Percentiles rank a stretch among this genome's conserved stretches.
Evolutionary conservation across 2,888 invertebrate genomes (phyloP).

Genomic region (Xestia c-nigrum): DNA sequence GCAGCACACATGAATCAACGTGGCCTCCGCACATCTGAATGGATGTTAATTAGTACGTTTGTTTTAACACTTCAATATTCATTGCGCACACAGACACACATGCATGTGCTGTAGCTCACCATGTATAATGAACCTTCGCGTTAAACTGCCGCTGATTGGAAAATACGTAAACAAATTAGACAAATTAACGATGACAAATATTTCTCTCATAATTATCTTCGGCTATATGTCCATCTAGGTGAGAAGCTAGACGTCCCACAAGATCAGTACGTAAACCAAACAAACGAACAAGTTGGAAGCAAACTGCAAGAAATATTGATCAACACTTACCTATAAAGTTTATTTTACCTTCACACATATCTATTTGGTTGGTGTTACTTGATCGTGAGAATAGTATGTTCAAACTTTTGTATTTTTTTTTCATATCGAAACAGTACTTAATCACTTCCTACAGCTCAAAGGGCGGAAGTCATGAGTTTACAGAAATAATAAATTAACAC

Average conservation of each 20-base stretch:
- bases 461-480: conserved; percentile 88
- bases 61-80: conserved; percentile 83
- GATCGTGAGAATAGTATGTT: conserved; percentile 83
- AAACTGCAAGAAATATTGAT: conserved; percentile 63
- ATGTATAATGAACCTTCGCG: conserved; percentile 77
- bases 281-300: conserved; percentile 63
- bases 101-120: conserved; percentile 61
- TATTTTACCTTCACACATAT: conserved; percentile 78
- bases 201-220: conserved; percentile 20
- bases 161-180: conserved; percentile 74
- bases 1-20: conserved; percentile 78
- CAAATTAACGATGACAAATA: conserved; percentile 56
- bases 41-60: conserved; percentile 88
- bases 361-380: conserved; percentile 79
- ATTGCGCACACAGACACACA: conserved; percentile 70
- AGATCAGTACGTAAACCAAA: conserved; percentile 59
- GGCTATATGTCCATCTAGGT: conserved; percentile 51
- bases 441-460: conserved; percentile 89
- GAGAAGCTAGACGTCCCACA: conserved; percentile 59
- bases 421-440: conserved; percentile 84
- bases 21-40: conserved; percentile 87
- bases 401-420: conserved; percentile 83
- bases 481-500: conserved; percentile 87
- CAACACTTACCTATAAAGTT: conserved; percentile 62
- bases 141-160: conserved; percentile 77